phyloP scores from a whole-genome alignment of 2,797 vertebrate genomes.

The Darevskia mixta region DNA sequence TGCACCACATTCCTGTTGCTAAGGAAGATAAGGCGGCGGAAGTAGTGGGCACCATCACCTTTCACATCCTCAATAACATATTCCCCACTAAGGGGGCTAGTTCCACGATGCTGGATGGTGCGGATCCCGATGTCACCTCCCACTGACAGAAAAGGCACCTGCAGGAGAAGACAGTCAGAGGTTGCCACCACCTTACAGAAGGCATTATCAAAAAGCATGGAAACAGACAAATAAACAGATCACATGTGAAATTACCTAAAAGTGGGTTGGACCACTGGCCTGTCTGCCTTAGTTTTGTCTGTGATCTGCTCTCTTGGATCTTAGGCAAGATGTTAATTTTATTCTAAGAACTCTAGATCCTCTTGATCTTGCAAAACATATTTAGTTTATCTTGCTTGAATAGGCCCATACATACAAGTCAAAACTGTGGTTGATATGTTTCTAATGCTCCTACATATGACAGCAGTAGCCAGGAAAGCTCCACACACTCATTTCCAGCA shows the following conservation, averaged over 20 bases:
- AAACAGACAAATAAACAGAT: background rate
- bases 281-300: background rate
- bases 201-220: background rate
- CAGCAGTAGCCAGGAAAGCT: background rate
- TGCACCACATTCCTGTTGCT: conserved; percentile 91
- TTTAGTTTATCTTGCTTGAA: background rate
- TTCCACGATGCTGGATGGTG: conserved; percentile 81
- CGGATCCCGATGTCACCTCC: conserved; percentile 93
- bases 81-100: conserved; percentile 89
- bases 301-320: background rate
- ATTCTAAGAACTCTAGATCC: background rate
- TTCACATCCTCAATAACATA: conserved; percentile 92
- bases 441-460: background rate
- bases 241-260: background rate
- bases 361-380: background rate
- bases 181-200: background rate
- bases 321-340: background rate
- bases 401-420: background rate
- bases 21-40: conserved; percentile 92
- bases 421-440: background rate
- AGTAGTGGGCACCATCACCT: conserved; percentile 86
- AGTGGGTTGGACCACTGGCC: background rate
- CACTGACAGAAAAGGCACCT: conserved; percentile 96
- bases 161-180: conserved; percentile 11
- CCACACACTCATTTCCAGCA: background rate